These are phyloP conservation scores for Epicampocera succincta DNA, from an alignment of 2,888 invertebrate genomes.

Conservation along the genomic window DNA sequence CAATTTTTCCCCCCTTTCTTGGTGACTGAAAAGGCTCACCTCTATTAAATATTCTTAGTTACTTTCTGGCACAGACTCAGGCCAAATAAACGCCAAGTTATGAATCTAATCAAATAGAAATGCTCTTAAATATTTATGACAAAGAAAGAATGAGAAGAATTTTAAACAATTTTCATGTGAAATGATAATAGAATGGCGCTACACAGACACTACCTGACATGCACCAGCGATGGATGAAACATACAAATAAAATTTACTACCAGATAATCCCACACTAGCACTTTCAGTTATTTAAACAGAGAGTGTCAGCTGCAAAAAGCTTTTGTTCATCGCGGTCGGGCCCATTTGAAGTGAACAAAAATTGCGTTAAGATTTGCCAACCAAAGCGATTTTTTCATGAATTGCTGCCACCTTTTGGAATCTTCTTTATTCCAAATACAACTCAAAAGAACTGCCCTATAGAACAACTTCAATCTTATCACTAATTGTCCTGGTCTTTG, in stretches of 20 bases:
- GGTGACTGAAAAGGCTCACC: too few species aligned
- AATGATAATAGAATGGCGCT: constrained; percentile 50
- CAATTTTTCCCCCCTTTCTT: too few species aligned
- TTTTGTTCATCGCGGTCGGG: constrained; percentile 14
- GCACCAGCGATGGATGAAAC: constrained; percentile 8
- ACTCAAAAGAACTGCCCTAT: too few species aligned
- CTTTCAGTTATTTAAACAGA: background rate
- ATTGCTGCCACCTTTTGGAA: too few species aligned
- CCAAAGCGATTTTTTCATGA: too few species aligned
- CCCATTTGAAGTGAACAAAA: background rate
- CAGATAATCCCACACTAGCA: constrained; percentile 30
- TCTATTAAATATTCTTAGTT: background rate
- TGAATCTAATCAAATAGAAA: constrained; percentile 20
- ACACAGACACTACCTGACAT: constrained; percentile 47
- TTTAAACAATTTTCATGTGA: background rate
- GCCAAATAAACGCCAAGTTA: constrained; percentile 14
- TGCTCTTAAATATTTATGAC: constrained; percentile 60
- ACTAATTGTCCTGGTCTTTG: background rate
- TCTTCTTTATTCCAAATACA: too few species aligned
- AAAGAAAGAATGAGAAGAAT: background rate
- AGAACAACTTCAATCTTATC: too few species aligned
- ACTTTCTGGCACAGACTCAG: background rate
- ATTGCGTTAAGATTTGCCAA: too few species aligned
- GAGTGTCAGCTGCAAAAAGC: background rate
- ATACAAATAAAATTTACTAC: constrained; percentile 10